Evolutionary conservation across 1,140 invertebrate genomes (phyloP).

Genomic region (Lepidostoma basale): DNA sequence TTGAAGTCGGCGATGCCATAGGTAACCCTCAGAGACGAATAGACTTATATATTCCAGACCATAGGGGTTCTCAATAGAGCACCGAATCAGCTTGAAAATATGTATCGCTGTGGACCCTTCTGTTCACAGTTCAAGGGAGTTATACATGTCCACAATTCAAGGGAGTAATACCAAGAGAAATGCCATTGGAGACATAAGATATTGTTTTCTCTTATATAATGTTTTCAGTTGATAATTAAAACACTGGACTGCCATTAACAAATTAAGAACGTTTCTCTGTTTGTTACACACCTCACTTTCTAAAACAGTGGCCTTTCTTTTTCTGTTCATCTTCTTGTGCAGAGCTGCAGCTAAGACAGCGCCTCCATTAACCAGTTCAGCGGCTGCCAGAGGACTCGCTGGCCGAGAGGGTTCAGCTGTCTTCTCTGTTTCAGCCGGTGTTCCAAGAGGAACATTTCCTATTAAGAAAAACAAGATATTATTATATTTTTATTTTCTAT

Average conservation of each 20-base stretch:
- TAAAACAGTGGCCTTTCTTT: slow-evolving; percentile 69
- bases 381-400: slow-evolving; percentile 62
- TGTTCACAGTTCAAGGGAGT: background rate
- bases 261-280: no score
- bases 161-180: no score
- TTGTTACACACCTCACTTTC: slow-evolving; percentile 63
- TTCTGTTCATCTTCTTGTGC: slow-evolving; percentile 78
- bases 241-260: background rate
- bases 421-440: slow-evolving; percentile 37
- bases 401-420: slow-evolving; percentile 61
- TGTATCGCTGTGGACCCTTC: no score
- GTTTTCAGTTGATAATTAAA: background rate
- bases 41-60: no score
- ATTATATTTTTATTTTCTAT: no score
- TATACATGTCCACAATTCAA: background rate
- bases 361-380: slow-evolving; percentile 77
- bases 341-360: slow-evolving; percentile 79
- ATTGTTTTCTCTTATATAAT: no score
- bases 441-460: slow-evolving; percentile 37
- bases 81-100: no score
- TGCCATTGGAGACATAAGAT: no score
- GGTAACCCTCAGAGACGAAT: no score
- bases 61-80: no score
- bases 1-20: no score
- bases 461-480: no score